These are phyloP conservation scores for Hypomesus transpacificus DNA, from an alignment of 2,113 vertebrate genomes.

Conservation along the genomic window DNA sequence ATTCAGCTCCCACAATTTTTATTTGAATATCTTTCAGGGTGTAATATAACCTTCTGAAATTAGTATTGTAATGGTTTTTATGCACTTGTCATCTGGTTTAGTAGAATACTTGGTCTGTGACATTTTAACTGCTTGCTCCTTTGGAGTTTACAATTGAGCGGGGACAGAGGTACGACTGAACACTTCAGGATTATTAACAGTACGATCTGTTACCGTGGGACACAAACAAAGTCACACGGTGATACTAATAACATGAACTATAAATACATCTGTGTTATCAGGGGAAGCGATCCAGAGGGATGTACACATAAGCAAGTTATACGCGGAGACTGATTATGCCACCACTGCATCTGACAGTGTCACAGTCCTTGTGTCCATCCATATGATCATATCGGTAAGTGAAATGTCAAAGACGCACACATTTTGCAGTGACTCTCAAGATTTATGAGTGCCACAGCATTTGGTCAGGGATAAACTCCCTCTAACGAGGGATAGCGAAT, in stretches of 20 bases:
- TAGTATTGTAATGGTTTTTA: neutral
- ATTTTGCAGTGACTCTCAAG: neutral
- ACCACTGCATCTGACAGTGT: slow-evolving; percentile 9
- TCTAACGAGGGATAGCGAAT: too few species aligned
- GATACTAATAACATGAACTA: slow-evolving; percentile 30
- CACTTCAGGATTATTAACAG: slow-evolving; percentile 19
- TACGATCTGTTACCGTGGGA: slow-evolving; percentile 14
- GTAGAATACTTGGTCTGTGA: too few species aligned
- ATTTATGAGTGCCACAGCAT: too few species aligned
- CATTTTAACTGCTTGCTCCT: slow-evolving; percentile 4
- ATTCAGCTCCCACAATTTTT: too few species aligned
- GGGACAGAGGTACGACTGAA: slow-evolving; percentile 29
- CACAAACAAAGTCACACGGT: slow-evolving; percentile 9
- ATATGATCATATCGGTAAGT: too few species aligned
- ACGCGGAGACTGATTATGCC: slow-evolving; percentile 27
- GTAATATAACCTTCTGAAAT: neutral
- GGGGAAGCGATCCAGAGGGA: slow-evolving; percentile 2
- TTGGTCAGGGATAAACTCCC: neutral
- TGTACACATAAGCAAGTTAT: slow-evolving; percentile 36
- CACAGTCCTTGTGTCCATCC: neutral
- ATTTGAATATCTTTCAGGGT: too few species aligned
- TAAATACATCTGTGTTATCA: slow-evolving; percentile 49
- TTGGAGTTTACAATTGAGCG: slow-evolving; percentile 22
- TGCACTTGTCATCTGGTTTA: too few species aligned
- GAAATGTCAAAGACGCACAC: too few species aligned